Conservation (phyloP, 2,888 invertebrate genomes). For the Pachymerium ferrugineum region DNA sequence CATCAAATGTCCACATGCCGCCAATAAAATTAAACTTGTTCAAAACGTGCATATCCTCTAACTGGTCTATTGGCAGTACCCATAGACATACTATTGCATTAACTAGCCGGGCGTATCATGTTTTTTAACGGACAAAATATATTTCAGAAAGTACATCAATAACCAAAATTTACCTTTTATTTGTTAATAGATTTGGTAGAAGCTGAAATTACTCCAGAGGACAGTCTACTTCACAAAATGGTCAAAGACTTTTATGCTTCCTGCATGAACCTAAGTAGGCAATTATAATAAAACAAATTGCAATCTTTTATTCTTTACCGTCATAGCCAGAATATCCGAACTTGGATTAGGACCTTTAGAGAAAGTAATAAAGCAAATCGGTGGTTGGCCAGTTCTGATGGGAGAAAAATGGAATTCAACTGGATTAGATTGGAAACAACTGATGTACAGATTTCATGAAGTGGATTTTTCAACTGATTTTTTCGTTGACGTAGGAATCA, state of each 20-base stretch:
- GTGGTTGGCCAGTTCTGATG: slow-evolving; percentile 89
- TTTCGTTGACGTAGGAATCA: slow-evolving; percentile 82
- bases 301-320: not conserved
- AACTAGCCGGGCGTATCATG: too few relatives aligned
- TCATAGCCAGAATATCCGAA: slow-evolving; percentile 68
- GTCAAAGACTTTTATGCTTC: slow-evolving; percentile 79
- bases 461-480: slow-evolving; percentile 83
- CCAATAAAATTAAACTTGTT: too few relatives aligned
- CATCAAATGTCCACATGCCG: too few relatives aligned
- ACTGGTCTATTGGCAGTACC: too few relatives aligned
- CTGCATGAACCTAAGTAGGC: slow-evolving; percentile 82
- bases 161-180: too few relatives aligned
- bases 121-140: too few relatives aligned
- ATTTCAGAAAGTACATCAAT: too few relatives aligned
- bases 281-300: not conserved
- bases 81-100: too few relatives aligned
- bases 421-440: slow-evolving; percentile 71
- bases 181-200: not conserved
- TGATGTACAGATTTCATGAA: slow-evolving; percentile 72
- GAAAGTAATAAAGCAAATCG: slow-evolving; percentile 65
- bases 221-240: slow-evolving; percentile 55
- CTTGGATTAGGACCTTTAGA: slow-evolving; percentile 68
- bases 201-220: not conserved
- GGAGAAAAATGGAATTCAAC: slow-evolving; percentile 62
- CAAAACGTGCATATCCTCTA: too few relatives aligned